A percentile compares a stretch with the other conserved stretches of the same genome.
Evolutionary conservation across 2,113 vertebrate genomes (phyloP).

Genomic region (Merops nubicus): DNA sequence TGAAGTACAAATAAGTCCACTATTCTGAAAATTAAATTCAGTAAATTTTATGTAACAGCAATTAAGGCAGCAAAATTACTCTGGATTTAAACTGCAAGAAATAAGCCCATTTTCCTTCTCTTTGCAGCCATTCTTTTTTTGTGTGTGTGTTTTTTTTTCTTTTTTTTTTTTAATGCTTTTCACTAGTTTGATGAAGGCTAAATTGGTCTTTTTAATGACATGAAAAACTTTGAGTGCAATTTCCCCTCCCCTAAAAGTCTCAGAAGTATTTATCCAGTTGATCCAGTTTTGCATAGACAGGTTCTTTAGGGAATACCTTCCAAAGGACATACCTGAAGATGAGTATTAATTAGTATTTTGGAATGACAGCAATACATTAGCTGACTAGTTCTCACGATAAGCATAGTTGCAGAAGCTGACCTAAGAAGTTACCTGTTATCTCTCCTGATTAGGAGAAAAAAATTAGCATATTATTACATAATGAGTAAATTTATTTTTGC

Average conservation of each 20-base stretch:
- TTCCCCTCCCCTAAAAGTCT: neutral
- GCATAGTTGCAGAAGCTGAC: neutral
- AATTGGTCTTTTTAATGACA: neutral
- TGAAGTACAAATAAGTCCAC: neutral
- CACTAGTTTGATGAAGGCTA: neutral
- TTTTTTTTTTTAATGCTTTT: neutral
- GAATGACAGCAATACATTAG: neutral
- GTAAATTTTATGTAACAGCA: slow-evolving; percentile 3
- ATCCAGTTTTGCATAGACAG: neutral
- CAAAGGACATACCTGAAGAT: neutral
- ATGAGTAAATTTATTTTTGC: neutral
- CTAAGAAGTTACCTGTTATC: neutral
- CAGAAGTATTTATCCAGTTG: neutral
- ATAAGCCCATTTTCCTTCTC: neutral
- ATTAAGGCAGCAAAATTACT: neutral
- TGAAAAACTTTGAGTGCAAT: neutral
- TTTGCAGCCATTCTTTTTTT: neutral
- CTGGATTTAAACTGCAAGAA: neutral
- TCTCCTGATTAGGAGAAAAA: slow-evolving; percentile 9
- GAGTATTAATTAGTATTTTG: neutral
- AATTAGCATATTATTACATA: neutral
- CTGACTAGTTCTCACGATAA: neutral
- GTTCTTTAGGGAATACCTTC: neutral
- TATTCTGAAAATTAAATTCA: slow-evolving; percentile 13
- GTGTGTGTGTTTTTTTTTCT: neutral